phyloP scores from a whole-genome alignment of 2,113 vertebrate genomes.

The Jaculus jaculus region DNA sequence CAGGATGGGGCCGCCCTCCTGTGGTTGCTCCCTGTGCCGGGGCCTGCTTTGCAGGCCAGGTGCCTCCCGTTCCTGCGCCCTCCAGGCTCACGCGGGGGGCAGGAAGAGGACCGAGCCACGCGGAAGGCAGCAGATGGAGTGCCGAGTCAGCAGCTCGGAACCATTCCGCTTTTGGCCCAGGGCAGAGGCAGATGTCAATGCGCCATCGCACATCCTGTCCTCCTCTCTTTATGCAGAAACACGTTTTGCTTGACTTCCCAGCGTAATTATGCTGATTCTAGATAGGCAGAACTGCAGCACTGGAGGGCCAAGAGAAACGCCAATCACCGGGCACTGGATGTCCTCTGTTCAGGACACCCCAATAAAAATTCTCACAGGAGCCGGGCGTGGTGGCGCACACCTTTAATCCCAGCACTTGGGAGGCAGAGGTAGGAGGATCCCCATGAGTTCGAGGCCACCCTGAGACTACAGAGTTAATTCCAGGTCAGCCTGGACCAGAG shows the following conservation, averaged over 20 bases:
- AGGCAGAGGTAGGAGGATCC: too few relatives aligned
- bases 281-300: conserved; percentile 27
- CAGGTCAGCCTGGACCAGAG: too few relatives aligned
- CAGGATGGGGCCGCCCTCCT: not conserved
- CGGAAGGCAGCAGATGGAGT: conserved; percentile 69
- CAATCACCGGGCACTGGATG: conserved; percentile 7
- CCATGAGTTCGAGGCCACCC: too few relatives aligned
- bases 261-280: conserved; percentile 58
- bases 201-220: conserved; percentile 53
- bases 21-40: not conserved
- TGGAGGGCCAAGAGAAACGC: not conserved
- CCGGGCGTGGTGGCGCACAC: too few relatives aligned
- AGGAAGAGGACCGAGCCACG: not conserved
- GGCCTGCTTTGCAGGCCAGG: not conserved
- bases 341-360: conserved; percentile 24
- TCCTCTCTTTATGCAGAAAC: conserved; percentile 64
- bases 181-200: conserved; percentile 76
- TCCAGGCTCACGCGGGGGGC: not conserved
- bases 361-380: not conserved
- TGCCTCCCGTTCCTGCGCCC: not conserved
- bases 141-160: conserved; percentile 44
- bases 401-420: too few relatives aligned
- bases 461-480: too few relatives aligned
- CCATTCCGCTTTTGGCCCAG: conserved; percentile 65
- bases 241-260: conserved; percentile 68